Percentiles rank a stretch among this genome's conserved stretches.
These are phyloP conservation scores for Xanthorhoe designata DNA, from an alignment of 2,888 invertebrate species.

Conservation along the genomic window DNA sequence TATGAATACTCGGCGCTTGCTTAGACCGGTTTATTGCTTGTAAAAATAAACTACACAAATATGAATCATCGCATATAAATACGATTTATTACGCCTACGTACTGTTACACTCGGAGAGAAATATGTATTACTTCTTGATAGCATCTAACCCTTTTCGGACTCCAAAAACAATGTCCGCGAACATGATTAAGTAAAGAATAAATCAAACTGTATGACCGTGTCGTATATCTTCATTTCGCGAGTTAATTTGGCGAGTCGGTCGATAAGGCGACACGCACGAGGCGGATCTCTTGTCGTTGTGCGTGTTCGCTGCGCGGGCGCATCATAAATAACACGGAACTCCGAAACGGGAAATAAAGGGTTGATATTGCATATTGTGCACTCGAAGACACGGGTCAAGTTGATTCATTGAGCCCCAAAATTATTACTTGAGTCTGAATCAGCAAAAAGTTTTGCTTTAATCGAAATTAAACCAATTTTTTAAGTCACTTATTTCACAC, in stretches of 20 bases:
- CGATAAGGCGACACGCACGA: constrained; percentile 74
- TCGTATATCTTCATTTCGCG: constrained; percentile 74
- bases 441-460: constrained; percentile 10
- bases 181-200: constrained; percentile 50
- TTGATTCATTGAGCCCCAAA: constrained; percentile 27
- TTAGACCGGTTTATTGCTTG: constrained; percentile 41
- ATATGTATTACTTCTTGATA: constrained; percentile 33
- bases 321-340: constrained; percentile 64
- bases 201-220: constrained; percentile 55
- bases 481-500: not conserved
- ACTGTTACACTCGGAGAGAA: constrained; percentile 16
- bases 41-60: constrained; percentile 44
- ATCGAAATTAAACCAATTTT: not conserved
- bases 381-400: constrained; percentile 25
- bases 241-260: constrained; percentile 71
- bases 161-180: constrained; percentile 35
- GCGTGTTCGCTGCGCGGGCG: constrained; percentile 65
- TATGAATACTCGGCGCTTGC: constrained; percentile 33
- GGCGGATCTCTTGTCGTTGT: constrained; percentile 59
- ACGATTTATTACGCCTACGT: constrained; percentile 27
- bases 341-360: constrained; percentile 39
- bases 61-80: constrained; percentile 43
- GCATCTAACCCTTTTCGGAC: constrained; percentile 31
- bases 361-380: constrained; percentile 44
- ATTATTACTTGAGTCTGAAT: constrained; percentile 9